phyloP scores from a whole-genome alignment of 2,888 invertebrate species.

The Drosophila neoperkinsi region DNA sequence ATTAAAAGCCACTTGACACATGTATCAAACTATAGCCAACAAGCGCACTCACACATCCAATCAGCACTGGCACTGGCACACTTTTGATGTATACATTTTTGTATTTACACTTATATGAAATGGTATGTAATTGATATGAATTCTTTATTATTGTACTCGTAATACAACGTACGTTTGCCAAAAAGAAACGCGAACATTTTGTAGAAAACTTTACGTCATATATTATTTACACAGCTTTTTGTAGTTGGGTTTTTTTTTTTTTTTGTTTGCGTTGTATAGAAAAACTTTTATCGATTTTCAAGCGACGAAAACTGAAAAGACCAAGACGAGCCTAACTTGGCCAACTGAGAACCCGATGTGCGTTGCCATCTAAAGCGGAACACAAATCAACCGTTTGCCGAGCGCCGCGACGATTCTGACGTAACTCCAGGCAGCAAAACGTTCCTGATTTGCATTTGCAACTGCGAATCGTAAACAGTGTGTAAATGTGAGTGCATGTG shows the following conservation, averaged over 20 bases:
- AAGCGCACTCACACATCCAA: constrained; percentile 17
- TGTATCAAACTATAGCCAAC: constrained; percentile 11
- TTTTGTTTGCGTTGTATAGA: background rate
- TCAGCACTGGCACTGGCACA: constrained; percentile 1
- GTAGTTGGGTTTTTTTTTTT: background rate
- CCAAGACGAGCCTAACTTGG: background rate
- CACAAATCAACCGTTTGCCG: constrained; percentile 32
- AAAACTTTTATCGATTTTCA: constrained; percentile 53
- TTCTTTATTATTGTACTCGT: constrained; percentile 21
- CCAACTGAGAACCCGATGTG: background rate
- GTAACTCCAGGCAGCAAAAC: constrained; percentile 26
- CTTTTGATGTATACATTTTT: constrained; percentile 33
- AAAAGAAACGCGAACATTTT: constrained; percentile 42
- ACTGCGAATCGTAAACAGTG: constrained; percentile 24
- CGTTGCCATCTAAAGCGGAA: background rate
- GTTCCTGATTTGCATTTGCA: constrained; percentile 14
- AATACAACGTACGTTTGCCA: constrained; percentile 41
- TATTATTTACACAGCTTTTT: constrained; percentile 27
- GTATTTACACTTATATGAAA: constrained; percentile 37
- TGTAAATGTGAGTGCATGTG: background rate
- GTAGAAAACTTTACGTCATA: constrained; percentile 19
- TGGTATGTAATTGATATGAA: constrained; percentile 39
- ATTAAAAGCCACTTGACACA: constrained; percentile 9
- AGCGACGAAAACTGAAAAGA: constrained; percentile 1
- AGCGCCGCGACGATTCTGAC: constrained; percentile 20